phyloP scores from a whole-genome alignment of 2,797 vertebrate species.

The Coendou prehensilis region DNA sequence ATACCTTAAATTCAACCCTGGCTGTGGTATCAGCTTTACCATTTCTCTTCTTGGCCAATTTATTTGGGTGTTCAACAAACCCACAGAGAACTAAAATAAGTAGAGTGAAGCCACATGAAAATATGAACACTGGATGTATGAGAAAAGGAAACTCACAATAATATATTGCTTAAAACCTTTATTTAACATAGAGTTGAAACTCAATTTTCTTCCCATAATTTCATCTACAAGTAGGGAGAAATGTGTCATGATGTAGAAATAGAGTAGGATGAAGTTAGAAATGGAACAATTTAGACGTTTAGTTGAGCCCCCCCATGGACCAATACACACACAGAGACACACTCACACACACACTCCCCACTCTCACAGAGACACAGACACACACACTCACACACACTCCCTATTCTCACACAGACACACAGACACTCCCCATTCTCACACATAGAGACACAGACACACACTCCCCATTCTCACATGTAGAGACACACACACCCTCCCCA shows the following conservation, averaged over 20 bases:
- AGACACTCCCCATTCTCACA: no score
- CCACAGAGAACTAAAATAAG: not conserved
- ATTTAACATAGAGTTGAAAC: not conserved
- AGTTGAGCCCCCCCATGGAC: not conserved
- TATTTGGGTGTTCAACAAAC: slow-evolving; percentile 17
- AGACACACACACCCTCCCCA: not conserved
- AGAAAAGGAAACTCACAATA: not conserved
- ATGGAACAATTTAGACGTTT: not conserved
- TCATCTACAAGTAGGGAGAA: not conserved
- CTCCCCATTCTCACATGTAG: not conserved
- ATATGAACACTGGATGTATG: not conserved
- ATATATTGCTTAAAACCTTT: not conserved
- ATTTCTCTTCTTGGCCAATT: not conserved
- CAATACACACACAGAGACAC: not conserved
- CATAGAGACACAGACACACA: no score
- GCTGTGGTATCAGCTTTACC: not conserved
- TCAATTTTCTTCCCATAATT: slow-evolving; percentile 16
- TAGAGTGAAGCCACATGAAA: not conserved
- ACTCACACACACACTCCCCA: not conserved
- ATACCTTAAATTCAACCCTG: not conserved
- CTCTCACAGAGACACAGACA: no score
- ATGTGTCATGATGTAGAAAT: not conserved
- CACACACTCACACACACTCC: no score
- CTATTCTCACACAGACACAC: no score
- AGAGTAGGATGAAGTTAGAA: not conserved